These are phyloP conservation scores for Tachina lurida DNA, from an alignment of 2,888 invertebrate species.

Conservation along the genomic window DNA sequence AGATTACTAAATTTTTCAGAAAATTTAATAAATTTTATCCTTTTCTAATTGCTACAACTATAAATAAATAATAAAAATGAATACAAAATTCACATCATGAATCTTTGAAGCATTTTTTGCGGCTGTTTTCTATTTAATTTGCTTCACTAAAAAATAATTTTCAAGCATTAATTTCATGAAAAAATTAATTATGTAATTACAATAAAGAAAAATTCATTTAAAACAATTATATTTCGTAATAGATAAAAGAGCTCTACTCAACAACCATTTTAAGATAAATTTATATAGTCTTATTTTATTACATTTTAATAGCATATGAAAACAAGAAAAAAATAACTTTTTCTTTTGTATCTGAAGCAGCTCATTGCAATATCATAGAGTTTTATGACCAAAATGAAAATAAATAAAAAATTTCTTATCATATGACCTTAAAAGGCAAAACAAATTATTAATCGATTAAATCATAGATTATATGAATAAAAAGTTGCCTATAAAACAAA, in stretches of 20 bases:
- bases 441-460: conserved; percentile 44
- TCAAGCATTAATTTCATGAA: too few relatives aligned
- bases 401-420: not conserved
- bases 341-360: not conserved
- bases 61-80: too few relatives aligned
- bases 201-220: not conserved
- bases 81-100: too few relatives aligned
- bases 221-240: not conserved
- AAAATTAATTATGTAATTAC: not conserved
- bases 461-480: conserved; percentile 11
- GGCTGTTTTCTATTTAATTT: too few relatives aligned
- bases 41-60: too few relatives aligned
- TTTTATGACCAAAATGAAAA: not conserved
- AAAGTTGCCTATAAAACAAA: not conserved
- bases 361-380: not conserved
- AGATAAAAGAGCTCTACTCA: not conserved
- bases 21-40: too few relatives aligned
- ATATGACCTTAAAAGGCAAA: conserved; percentile 38
- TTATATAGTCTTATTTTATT: not conserved
- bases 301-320: not conserved
- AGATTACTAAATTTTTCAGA: too few relatives aligned
- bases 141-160: too few relatives aligned
- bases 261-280: not conserved
- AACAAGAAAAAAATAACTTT: not conserved
- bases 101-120: too few relatives aligned